Evolutionary conservation across 2,888 invertebrate genomes (phyloP), one percentile per base, ranked within the genome.

Genomic region (Lepeophtheirus nordmannii): DNA sequence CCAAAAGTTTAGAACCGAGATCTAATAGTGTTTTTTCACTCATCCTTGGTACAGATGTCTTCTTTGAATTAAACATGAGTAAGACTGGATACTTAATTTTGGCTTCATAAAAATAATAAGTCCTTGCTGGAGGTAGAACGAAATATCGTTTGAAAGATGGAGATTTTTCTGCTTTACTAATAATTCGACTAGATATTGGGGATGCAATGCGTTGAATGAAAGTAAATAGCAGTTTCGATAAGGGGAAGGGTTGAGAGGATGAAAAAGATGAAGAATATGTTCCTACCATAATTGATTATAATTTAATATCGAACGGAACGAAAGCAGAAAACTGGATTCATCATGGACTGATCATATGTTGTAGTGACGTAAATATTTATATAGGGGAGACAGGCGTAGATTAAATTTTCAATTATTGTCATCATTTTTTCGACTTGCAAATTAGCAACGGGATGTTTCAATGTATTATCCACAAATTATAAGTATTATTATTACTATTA

Each of bases 211-310:
- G 10, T 37, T 23, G 30, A 2, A 60, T 23, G 14, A 60, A 60
- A 17, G 39, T 60, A 38, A 60, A 60, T 1, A 60, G 8, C 17
- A 60, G 60, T 60, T 37, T 60, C 30, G 60, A 60, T 10, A 60
- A 14, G 7, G 60, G 60, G 22, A 60, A 60, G 17, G 60, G 60
- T 37, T 60, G 60, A 2, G 53, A 46, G 5, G 53, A 46, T n/a
- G 53, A 46, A 17, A 8, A 5, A 8, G 14, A 46, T n/a, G 53
- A 41, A 11, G 41, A 46, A n/a, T 14, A 46, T 46, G n/a, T 23
- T 57, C 39, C 37, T 58, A 58, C 30, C 46, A 61, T 14, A 38
- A 57, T 22, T 2, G 67, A 65, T 22, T 41, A 57, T 38, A 59
- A 23, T 37, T 57, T 30, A 30, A 7, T 30, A 2, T 30, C 30